phyloP scores from a whole-genome alignment of 2,888 invertebrate genomes.

The Coecobrya sp. region DNA sequence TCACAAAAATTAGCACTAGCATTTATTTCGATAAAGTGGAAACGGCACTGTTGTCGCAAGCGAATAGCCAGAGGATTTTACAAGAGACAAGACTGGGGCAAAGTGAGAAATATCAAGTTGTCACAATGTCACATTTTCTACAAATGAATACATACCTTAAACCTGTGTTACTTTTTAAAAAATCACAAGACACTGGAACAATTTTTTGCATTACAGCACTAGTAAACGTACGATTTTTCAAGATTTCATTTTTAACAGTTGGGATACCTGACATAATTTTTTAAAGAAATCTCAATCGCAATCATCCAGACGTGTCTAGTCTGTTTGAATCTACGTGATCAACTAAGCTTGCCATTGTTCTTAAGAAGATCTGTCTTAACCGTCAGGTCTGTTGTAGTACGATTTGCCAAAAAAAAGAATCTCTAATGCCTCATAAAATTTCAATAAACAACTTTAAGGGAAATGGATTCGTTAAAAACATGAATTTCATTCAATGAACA shows the following conservation, averaged over 20 bases:
- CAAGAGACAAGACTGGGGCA: no score
- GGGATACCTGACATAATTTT: not conserved
- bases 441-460: not conserved
- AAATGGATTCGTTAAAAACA: not conserved
- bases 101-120: not conserved
- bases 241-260: not conserved
- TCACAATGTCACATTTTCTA: not conserved
- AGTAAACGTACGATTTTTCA: not conserved
- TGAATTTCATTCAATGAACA: slow-evolving; percentile 1
- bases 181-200: not conserved
- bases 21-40: no score
- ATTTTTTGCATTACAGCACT: no score
- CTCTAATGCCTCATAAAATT: not conserved
- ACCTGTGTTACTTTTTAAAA: not conserved
- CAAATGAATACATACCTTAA: not conserved
- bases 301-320: not conserved
- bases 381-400: not conserved
- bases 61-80: no score
- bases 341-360: not conserved
- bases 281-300: not conserved
- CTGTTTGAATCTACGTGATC: not conserved
- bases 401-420: slow-evolving; percentile 9
- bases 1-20: no score
- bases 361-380: not conserved
- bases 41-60: no score